phyloP scores from a whole-genome alignment of 2,797 vertebrate species.

The Pitangus sulphuratus region DNA sequence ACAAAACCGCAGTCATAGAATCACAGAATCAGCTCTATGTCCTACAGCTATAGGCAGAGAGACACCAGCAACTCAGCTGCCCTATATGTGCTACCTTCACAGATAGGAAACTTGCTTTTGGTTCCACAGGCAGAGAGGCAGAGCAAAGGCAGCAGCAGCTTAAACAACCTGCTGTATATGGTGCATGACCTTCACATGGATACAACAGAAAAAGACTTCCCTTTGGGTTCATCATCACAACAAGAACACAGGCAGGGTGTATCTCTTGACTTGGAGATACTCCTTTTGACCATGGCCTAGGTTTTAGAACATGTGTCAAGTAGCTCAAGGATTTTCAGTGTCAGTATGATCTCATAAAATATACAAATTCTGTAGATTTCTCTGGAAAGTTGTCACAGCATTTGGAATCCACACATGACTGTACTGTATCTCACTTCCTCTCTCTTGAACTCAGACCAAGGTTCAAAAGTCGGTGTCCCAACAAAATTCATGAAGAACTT shows the following conservation, averaged over 20 bases:
- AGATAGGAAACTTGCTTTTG: not conserved
- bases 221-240: not conserved
- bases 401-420: not conserved
- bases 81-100: not conserved
- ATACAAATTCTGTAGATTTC: not conserved
- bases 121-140: not conserved
- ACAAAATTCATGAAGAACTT: not conserved
- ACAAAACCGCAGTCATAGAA: not conserved
- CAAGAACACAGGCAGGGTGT: not conserved
- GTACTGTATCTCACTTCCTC: not conserved
- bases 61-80: not conserved
- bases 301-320: not conserved
- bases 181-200: not conserved
- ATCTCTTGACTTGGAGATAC: not conserved
- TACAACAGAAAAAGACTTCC: not conserved
- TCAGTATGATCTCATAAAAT: not conserved
- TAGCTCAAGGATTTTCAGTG: not conserved
- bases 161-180: not conserved
- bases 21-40: not conserved
- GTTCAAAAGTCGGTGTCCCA: not conserved
- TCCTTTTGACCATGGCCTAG: not conserved
- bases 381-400: not conserved
- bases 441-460: not conserved
- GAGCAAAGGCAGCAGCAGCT: not conserved
- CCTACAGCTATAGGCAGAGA: not conserved